phyloP scores from a whole-genome alignment of 1,140 invertebrate species.

The Portunus trituberculatus region DNA sequence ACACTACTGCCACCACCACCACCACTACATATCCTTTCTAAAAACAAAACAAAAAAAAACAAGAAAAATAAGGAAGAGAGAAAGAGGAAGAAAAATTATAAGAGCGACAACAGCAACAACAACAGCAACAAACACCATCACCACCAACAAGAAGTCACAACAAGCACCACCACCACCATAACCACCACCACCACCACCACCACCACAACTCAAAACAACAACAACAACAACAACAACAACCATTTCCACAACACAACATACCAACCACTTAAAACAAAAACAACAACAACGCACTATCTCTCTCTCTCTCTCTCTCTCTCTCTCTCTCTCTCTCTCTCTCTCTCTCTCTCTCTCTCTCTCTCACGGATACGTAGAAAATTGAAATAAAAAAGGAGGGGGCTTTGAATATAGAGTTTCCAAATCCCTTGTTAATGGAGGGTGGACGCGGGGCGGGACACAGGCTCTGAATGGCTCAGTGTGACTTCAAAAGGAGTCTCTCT shows the following conservation, averaged over 20 bases:
- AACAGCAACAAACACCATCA: background rate
- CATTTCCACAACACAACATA: background rate
- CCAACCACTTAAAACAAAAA: background rate
- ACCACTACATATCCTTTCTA: background rate
- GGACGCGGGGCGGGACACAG: constrained; percentile 22
- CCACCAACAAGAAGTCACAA: background rate
- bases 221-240: background rate
- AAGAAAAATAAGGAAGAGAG: too few species aligned
- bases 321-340: constrained; percentile 24
- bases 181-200: background rate
- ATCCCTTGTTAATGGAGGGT: constrained; percentile 59
- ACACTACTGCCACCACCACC: constrained; percentile 24
- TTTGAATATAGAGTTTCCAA: constrained; percentile 58
- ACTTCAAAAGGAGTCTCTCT: constrained; percentile 60
- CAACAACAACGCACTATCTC: background rate
- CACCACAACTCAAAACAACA: background rate
- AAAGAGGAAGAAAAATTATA: too few species aligned
- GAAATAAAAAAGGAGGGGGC: constrained; percentile 16
- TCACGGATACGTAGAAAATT: constrained; percentile 31
- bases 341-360: constrained; percentile 40
- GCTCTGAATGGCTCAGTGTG: constrained; percentile 30
- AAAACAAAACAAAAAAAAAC: too few species aligned
- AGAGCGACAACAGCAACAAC: background rate
- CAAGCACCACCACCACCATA: background rate
- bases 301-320: background rate